Evolutionary conservation across 2,888 invertebrate species (phyloP), one percentile per base, ranked within the genome.

Genomic region (Steromphala cineraria): DNA sequence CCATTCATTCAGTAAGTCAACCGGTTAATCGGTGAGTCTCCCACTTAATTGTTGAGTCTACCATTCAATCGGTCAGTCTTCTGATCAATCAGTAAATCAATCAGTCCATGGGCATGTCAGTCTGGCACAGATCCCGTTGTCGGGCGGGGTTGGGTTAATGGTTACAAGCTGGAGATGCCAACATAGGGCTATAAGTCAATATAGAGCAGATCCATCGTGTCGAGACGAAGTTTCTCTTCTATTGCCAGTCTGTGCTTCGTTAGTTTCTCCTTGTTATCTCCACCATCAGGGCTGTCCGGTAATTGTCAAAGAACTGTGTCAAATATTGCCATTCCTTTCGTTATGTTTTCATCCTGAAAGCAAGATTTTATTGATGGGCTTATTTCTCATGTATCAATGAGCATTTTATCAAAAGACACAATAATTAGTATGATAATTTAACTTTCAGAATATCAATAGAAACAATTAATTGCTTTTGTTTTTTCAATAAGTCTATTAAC

Each of bases 251-350:
- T 31, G 19, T 40, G 71, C 71, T 71, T 19, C 1, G 36, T 19
- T 19, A 71, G 36, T 46, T 78, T 67, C 62, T 40, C 21, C 46
- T 28, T 24, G 36, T 36, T 71, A 17, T 19, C 40, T n/a, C 71
- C 40, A 19, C 40, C 40, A n/a, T 71, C 24, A 71, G 17, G 71
- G 36, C 71, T 71, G 71, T 71, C n/a, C 31, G 71, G 71, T 71
- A 71, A 71, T 71, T 80, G 88, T 89, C 90, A 91, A n/a, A 91
- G 89, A 55, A 91, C 90, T 71, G 91, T 92, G 84, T 92, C 92
- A 81, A 92, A 92, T 82, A 92, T 88, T 15, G 90, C 87, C 91
- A 92, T 91, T 53, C 92, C 92, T 82, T 91, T 90, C 36, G 90
- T 87, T 62, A 92, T 91, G 83, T 89, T 89, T 81, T 92, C 91